Base-by-base conservation (phyloP, 2,113 vertebrate species). In the Entelurus aequoreus region DNA sequence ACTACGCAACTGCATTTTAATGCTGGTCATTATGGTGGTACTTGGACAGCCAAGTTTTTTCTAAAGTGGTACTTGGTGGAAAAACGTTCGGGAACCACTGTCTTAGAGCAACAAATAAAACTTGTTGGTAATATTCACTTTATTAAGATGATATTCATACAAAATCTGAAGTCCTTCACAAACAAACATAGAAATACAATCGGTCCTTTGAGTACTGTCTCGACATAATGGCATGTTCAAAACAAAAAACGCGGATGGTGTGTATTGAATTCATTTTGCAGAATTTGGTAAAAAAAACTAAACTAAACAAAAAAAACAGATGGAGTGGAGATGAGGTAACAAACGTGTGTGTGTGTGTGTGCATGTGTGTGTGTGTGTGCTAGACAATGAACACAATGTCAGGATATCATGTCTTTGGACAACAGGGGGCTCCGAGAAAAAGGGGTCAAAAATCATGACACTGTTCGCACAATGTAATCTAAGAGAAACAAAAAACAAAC, bases 81-180 rank as follows among this genome's bases (percentile, higher is more conserved):
- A 28, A 3, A 28, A 28, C 28, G 28, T 28, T 28, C 2, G 28
- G 3, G 10, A 46, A 46, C 5, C 14, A 28, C 10, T 12, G 38
- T 2, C 48, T 13, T 35, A 52, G 5, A 42, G 51, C 46, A 60
- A 36, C 15, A 50, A 37, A 44, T 4, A 54, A 8, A 0, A 1
- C 71, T 62, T 64, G 12, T 40, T 9, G 7, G 10, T 55, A 38
- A 55, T 75, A 75, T 67, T 72, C 37, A 74, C 11, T 86, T 88
- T 88, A 86, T 84, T 84, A 74, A 58, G 70, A 70, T 79, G 42
- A 78, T 71, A 44, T 81, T 68, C 62, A 59, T 68, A 74, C 54
- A 75, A 72, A 71, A 72, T 53, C 51, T 48, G 54, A 72, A 76
- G 65, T 69, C 66, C 19, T 70, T 65, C 36, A 54, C 47, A 71